Conservation (phyloP, 2,888 invertebrate genomes). For the Lasioglossum malachurum region DNA sequence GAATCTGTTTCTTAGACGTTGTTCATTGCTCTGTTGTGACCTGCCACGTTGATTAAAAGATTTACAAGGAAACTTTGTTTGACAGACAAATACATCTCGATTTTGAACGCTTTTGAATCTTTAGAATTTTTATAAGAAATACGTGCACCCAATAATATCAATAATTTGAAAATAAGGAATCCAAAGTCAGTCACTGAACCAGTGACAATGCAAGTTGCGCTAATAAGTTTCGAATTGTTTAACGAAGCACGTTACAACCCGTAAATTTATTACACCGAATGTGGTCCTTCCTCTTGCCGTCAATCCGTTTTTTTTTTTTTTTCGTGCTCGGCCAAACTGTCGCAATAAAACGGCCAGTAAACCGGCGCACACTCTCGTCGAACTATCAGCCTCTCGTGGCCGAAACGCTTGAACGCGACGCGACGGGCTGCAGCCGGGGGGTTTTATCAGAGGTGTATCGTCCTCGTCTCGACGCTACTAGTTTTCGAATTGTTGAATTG, state of each 20-base stretch:
- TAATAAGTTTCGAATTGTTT: not conserved
- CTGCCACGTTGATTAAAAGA: not conserved
- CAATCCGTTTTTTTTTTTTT: slow-evolving; percentile 36
- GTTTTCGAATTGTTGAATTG: slow-evolving; percentile 34
- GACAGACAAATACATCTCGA: not conserved
- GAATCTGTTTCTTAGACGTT: not conserved
- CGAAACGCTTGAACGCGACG: slow-evolving; percentile 22
- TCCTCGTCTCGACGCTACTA: not conserved
- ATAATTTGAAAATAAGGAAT: not conserved
- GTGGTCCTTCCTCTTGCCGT: slow-evolving; percentile 44
- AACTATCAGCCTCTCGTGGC: slow-evolving; percentile 33
- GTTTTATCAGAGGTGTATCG: slow-evolving; percentile 15
- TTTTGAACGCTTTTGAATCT: too few species aligned
- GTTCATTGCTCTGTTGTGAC: not conserved
- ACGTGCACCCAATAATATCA: not conserved
- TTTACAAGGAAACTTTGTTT: not conserved
- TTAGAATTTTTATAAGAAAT: not conserved
- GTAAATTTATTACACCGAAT: slow-evolving; percentile 57
- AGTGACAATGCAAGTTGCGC: not conserved
- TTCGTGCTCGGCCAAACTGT: slow-evolving; percentile 43
- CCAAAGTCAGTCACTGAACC: not conserved
- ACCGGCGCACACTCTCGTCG: slow-evolving; percentile 37
- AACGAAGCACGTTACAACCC: slow-evolving; percentile 49
- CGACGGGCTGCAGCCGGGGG: not conserved
- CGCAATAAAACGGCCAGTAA: slow-evolving; percentile 66